Evolutionary conservation across 2,113 vertebrate species (phyloP), one percentile per base, ranked within the genome.

Genomic region (Mastomys natalensis): DNA sequence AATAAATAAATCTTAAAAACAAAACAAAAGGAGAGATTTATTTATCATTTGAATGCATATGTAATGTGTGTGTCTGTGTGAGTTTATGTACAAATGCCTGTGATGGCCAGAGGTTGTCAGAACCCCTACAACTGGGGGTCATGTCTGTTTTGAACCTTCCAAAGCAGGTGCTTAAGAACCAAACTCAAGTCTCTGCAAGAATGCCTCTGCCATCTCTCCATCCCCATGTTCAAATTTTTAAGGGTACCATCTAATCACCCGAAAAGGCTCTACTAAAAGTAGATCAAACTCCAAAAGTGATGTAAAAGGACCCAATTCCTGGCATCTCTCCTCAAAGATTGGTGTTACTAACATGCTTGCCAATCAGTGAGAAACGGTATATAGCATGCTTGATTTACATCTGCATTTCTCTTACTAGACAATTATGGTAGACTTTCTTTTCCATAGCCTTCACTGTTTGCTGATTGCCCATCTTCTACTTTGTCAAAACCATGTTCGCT

Each of bases 391-490:
- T 94, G 62, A 12, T 78, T 88, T 96, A 60, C 85, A 76, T 86
- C 48, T 95, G 55, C 62, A 66, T 66, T 60, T 86, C 58, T 85
- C n/a, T 80, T 51, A 73, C 80, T 40, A 82, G 76, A 92, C 45
- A 78, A 34, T 74, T 85, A 74, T 1, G 84, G 55, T 24, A 62
- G 60, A 7, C 60, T 26, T 62, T 73, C 82, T 70, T 84, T 37
- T 66, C 73, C 76, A 91, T 68, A 86, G 91, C 77, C 76, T 21
- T 22, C n/a, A 93, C 62, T 62, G 15, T 96, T n/a, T 85, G 21
- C 55, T 93, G n/a, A 72, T 3, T 64, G 70, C 19, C 60, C 53
- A 73, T 19, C 40, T 84, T 90, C 74, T 91, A 64, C 15, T 62
- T 43, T 88, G 53, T 60, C 22, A 58, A 26, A 60, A 40, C 37